Conservation (phyloP, 35 echinoderm and acorn worm species). For the Stichopus chloronotus region DNA sequence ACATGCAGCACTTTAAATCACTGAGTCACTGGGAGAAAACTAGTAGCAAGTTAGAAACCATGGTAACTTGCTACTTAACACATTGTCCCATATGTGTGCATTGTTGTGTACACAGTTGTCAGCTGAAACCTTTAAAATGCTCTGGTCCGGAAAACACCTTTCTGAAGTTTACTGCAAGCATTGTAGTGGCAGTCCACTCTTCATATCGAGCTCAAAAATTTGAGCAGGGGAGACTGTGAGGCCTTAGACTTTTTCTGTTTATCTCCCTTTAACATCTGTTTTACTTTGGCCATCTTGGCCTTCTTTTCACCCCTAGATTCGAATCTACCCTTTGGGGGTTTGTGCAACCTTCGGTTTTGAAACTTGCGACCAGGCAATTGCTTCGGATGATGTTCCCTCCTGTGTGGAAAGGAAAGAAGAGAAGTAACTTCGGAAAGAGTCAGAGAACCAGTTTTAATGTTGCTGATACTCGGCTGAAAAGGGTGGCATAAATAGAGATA, state of each 20-base stretch:
- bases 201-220: slow-evolving; percentile 32
- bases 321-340: neutral
- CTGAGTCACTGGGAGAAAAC: no score
- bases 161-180: no score
- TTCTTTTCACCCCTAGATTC: neutral
- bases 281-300: slow-evolving; percentile 24
- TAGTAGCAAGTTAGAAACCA: no score
- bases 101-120: no score
- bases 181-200: no score
- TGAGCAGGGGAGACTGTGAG: slow-evolving; percentile 18
- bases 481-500: neutral
- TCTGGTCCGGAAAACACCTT: no score
- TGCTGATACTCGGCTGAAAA: no score
- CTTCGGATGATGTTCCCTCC: neutral
- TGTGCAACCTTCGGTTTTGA: neutral
- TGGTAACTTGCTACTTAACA: no score
- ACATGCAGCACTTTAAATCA: no score
- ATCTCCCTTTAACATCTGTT: slow-evolving; percentile 12
- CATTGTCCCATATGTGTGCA: no score
- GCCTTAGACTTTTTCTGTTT: neutral
- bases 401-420: neutral
- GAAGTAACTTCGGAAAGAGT: neutral
- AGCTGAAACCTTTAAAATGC: no score
- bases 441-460: no score
- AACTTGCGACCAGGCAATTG: neutral